These are phyloP conservation scores for Ictalurus furcatus DNA, from an alignment of 2,113 vertebrate genomes.

Conservation along the genomic window DNA sequence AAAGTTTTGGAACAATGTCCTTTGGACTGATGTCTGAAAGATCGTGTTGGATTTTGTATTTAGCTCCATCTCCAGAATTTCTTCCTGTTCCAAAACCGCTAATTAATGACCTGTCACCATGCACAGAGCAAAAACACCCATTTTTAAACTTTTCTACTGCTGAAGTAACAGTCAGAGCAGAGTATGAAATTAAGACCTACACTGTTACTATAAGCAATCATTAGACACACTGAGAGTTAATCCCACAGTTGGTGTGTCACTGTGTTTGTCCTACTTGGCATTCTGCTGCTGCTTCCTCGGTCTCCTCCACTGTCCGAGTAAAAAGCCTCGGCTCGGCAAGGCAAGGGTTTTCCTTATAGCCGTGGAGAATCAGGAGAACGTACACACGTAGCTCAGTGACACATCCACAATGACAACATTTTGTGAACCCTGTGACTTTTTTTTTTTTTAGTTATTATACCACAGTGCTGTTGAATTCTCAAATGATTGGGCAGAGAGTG, in stretches of 20 bases:
- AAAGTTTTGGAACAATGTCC: too few species aligned
- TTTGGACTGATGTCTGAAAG: too few species aligned
- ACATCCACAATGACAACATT: not conserved
- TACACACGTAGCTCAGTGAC: not conserved
- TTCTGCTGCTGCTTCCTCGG: constrained; percentile 5
- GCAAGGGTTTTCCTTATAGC: not conserved
- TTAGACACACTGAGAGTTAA: not conserved
- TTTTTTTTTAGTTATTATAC: not conserved
- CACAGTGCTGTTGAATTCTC: not conserved
- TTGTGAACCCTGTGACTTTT: not conserved
- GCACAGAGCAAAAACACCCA: too few species aligned
- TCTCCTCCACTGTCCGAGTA: not conserved
- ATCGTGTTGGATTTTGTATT: not conserved
- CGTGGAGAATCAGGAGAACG: not conserved
- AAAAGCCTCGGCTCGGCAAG: not conserved
- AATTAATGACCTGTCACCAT: not conserved
- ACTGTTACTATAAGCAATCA: not conserved
- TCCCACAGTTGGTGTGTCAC: not conserved
- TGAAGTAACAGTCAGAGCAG: not conserved
- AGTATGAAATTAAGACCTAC: not conserved
- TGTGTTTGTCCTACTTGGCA: constrained; percentile 1
- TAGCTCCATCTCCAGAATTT: not conserved
- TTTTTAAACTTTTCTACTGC: not conserved
- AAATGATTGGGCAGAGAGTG: not conserved
- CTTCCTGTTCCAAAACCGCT: not conserved